These are phyloP conservation scores for Serinus canaria DNA, from an alignment of 2,113 vertebrate species.

Conservation along the genomic window DNA sequence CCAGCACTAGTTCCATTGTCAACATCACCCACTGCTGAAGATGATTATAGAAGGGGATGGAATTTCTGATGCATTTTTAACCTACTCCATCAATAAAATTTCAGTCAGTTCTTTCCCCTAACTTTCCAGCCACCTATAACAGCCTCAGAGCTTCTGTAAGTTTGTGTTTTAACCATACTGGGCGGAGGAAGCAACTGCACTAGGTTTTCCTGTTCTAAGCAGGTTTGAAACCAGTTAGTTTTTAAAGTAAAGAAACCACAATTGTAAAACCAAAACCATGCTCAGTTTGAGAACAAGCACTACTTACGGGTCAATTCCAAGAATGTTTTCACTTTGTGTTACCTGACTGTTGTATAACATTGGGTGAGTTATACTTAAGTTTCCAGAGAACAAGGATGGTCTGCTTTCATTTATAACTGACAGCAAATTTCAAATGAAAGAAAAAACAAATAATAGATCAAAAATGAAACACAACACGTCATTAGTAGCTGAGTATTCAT, in stretches of 20 bases:
- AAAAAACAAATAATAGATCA: not conserved
- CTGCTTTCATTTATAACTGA: not conserved
- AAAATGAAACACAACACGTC: not conserved
- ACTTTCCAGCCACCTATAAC: not conserved
- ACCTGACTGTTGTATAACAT: not conserved
- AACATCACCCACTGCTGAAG: not conserved
- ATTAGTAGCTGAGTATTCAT: not conserved
- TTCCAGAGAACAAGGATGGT: not conserved
- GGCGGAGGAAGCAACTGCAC: not conserved
- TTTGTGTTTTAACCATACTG: not conserved
- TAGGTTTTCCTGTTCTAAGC: conserved; percentile 32
- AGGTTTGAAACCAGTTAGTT: not conserved
- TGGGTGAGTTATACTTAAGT: not conserved
- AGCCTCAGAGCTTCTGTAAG: not conserved
- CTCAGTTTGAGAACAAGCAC: not conserved
- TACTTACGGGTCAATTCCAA: not conserved
- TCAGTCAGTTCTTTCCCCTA: not conserved
- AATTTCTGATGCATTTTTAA: not conserved
- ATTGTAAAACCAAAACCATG: not conserved
- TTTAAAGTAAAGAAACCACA: conserved; percentile 40
- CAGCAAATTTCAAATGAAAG: not conserved
- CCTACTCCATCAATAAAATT: not conserved
- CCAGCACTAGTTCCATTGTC: not conserved
- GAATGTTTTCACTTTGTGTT: conserved; percentile 27
- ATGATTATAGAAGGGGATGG: not conserved